Conservation (phyloP, 2,797 vertebrate genomes). For the Crenichthys baileyi region DNA sequence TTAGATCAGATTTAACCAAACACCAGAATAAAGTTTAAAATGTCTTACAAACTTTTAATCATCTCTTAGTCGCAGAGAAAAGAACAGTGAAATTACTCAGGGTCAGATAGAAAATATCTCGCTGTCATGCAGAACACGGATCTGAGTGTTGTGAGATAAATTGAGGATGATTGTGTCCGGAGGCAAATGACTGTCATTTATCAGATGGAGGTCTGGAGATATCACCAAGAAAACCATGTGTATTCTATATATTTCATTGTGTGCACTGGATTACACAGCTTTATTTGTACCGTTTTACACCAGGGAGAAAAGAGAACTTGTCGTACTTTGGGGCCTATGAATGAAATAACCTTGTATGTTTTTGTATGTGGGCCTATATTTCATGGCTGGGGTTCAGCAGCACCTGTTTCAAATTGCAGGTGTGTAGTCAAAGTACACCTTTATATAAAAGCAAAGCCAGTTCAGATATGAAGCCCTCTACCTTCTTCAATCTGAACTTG, state of each 20-base stretch:
- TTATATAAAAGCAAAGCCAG: not conserved
- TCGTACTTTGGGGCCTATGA: not conserved
- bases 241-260: conserved; percentile 25
- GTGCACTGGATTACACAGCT: conserved; percentile 1
- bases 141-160: conserved; percentile 8
- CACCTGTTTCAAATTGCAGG: not conserved
- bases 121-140: conserved; percentile 26
- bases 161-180: conserved; percentile 47
- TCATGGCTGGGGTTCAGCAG: too few relatives aligned
- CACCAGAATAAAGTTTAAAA: not conserved
- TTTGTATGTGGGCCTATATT: not conserved
- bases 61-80: not conserved
- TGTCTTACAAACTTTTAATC: not conserved
- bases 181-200: conserved; percentile 50
- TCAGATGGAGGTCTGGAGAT: conserved; percentile 27
- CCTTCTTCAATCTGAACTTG: not conserved
- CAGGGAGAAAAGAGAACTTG: not conserved
- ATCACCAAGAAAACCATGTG: conserved; percentile 39
- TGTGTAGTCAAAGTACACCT: not conserved
- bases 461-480: not conserved
- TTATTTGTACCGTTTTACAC: conserved; percentile 10
- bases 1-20: not conserved
- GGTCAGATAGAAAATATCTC: conserved; percentile 25
- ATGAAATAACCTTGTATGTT: not conserved
- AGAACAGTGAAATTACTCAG: not conserved